Evolutionary conservation across 1,140 invertebrate species (phyloP), one percentile per base, ranked within the genome.

Genomic region (Polypedilum pembai): DNA sequence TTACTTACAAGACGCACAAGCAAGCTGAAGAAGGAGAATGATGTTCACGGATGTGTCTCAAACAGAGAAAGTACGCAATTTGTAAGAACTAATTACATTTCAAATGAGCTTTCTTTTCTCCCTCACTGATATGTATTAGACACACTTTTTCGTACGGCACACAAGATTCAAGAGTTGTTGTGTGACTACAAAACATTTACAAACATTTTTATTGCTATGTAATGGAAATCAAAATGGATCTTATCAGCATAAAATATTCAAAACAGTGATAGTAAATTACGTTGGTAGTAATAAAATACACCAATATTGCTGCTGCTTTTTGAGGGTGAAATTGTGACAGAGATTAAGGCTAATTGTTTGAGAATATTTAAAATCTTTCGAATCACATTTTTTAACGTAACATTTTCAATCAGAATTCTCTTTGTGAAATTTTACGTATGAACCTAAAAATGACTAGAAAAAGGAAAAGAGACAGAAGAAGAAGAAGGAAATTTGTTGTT

Each of bases 21-120:
- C 17, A 69, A 69, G 65, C 65, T 69, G 17, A 20, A 69, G 65
- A n/a, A 56, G 4, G 45, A 56, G 15, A 56, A 56, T 15, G n/a
- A 12, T 21, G 20, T 69, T 69, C 18, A 18, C 20, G 65, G 65
- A 18, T 69, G 65, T 20, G 18, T 33, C 24, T 33, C 8, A 20
- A 69, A 69, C 8, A 18, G 20, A 69, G 20, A 20, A 21, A 18
- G 65, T 56, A 56, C 10, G n/a, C 45, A 69, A 69, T 18, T 15
- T 21, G 65, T 18, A 18, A 69, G 18, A 69, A 69, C 65, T 69
- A 69, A 69, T 69, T 69, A 69, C 65, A 69, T 18, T 21, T 69
- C 17, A 20, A 69, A 56, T 56, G 45, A 56, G 45, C 45, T 56
- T 56, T 56, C n/a, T 56, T 56, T 56, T 15, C 45, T 45, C 15